phyloP scores from a whole-genome alignment of 2,797 vertebrate genomes.

The Tolypeutes matacus region DNA sequence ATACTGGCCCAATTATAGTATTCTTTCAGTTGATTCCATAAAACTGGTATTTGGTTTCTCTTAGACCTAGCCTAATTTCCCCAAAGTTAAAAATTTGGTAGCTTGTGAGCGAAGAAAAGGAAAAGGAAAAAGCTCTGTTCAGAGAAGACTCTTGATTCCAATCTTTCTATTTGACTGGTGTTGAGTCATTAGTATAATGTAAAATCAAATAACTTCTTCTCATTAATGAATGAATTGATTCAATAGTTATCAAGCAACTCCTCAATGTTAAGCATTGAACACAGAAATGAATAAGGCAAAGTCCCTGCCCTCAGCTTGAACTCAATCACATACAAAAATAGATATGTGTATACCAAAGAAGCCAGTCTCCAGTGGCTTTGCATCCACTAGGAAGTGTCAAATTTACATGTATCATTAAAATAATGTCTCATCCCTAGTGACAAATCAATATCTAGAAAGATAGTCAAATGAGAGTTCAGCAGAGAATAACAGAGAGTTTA shows the following conservation, averaged over 20 bases:
- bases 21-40: neutral
- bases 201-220: neutral
- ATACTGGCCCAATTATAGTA: neutral
- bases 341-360: constrained; percentile 56
- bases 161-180: neutral
- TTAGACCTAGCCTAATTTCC: neutral
- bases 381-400: constrained; percentile 71
- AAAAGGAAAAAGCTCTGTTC: constrained; percentile 14
- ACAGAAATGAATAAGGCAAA: neutral
- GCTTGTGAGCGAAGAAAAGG: neutral
- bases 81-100: neutral
- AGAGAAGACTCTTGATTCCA: neutral
- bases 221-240: constrained; percentile 37
- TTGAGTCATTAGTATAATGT: constrained; percentile 3
- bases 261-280: neutral
- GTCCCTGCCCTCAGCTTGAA: neutral
- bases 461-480: constrained; percentile 74
- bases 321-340: constrained; percentile 59
- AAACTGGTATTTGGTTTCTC: neutral
- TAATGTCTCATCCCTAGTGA: constrained; percentile 54
- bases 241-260: neutral
- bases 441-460: constrained; percentile 81
- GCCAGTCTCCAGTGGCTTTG: constrained; percentile 58
- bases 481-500: constrained; percentile 72
- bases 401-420: constrained; percentile 77